These are phyloP conservation scores for Heliconius sara DNA, from an alignment of 2,888 invertebrate species.

Conservation along the genomic window DNA sequence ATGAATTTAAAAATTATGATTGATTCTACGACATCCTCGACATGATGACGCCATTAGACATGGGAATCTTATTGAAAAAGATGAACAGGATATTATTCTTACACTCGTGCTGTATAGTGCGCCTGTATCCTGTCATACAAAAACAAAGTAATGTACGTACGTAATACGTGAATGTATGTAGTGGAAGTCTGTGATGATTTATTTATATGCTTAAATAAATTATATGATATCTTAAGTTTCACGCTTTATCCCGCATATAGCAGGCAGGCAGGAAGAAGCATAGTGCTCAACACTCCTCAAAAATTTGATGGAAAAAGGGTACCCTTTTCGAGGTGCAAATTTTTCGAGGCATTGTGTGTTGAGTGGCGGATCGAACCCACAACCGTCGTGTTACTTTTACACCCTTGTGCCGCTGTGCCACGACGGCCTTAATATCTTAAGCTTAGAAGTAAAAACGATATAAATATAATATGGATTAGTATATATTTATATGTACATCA, in stretches of 20 bases:
- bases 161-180: conserved; percentile 3
- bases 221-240: not conserved
- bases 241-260: too few species aligned
- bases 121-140: conserved; percentile 36
- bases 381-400: too few species aligned
- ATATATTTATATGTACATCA: not conserved
- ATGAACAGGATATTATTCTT: conserved; percentile 45
- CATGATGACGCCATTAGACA: conserved; percentile 68
- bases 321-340: too few species aligned
- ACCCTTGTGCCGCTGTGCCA: too few species aligned
- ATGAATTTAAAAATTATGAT: conserved; percentile 58
- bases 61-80: conserved; percentile 63
- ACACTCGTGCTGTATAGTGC: conserved; percentile 33
- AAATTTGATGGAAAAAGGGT: too few species aligned
- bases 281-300: too few species aligned
- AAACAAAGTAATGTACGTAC: conserved; percentile 20
- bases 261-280: too few species aligned
- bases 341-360: too few species aligned
- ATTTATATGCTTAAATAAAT: not conserved
- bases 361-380: too few species aligned
- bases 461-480: not conserved
- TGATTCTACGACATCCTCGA: conserved; percentile 58
- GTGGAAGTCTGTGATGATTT: not conserved
- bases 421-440: not conserved
- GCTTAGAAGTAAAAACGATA: not conserved